Conservation (phyloP, 2,797 vertebrate species). For the Dermochelys coriacea region DNA sequence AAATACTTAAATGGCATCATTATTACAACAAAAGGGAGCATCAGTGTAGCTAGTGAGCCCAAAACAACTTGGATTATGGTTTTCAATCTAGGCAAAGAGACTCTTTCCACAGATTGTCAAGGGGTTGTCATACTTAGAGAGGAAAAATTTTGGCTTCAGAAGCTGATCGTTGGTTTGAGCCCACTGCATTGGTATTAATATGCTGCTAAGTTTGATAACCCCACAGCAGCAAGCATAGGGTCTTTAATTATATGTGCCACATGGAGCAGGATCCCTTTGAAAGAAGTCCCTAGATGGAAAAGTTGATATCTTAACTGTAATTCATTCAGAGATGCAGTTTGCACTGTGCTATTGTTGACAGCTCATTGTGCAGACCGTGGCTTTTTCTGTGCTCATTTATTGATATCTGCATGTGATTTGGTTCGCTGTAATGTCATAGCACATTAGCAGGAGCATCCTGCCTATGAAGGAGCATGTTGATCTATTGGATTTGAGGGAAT, state of each 20-base stretch:
- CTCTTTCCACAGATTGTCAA: neutral
- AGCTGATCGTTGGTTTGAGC: neutral
- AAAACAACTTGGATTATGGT: neutral
- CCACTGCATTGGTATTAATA: neutral
- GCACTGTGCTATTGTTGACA: neutral
- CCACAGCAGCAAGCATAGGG: neutral
- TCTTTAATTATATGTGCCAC: neutral
- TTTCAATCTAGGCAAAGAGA: slow-evolving; percentile 4
- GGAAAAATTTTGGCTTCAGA: neutral
- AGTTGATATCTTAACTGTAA: neutral
- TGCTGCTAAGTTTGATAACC: neutral
- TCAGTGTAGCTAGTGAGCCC: neutral
- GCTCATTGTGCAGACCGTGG: neutral
- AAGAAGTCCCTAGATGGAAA: neutral
- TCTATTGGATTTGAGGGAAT: neutral
- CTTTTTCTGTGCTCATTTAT: neutral
- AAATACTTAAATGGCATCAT: neutral
- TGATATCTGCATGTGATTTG: neutral
- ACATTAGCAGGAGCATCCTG: slow-evolving; percentile 26
- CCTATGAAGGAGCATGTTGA: neutral
- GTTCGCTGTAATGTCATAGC: neutral
- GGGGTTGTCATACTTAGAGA: neutral
- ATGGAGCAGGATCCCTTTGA: neutral
- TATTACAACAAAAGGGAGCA: neutral
- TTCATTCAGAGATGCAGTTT: neutral